Evolutionary conservation across 2,797 vertebrate genomes (phyloP).

Genomic region (Anguilla anguilla): DNA sequence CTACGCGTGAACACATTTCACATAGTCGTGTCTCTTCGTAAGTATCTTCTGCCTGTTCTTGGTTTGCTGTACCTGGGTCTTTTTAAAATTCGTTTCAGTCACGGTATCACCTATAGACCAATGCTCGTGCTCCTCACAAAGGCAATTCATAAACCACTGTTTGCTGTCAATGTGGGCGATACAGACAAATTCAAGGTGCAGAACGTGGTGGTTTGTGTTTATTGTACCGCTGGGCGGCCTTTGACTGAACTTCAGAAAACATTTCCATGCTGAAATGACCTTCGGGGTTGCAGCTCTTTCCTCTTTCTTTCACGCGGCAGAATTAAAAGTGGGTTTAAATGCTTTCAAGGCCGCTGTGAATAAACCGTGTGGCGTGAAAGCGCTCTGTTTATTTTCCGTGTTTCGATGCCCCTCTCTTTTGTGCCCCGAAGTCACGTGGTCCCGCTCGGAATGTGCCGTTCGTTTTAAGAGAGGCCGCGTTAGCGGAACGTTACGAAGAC

Average conservation of each 20-base stretch:
- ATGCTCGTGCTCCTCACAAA: not conserved
- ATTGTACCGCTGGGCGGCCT: not conserved
- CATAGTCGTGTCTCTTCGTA: not conserved
- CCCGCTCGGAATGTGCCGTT: not conserved
- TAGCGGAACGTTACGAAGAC: not conserved
- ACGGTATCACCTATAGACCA: not conserved
- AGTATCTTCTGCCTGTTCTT: not conserved
- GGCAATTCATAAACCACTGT: not conserved
- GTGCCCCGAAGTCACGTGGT: not conserved
- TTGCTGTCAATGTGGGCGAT: not conserved
- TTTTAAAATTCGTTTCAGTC: not conserved
- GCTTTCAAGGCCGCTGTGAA: not conserved
- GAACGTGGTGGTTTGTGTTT: not conserved
- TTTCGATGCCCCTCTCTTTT: not conserved
- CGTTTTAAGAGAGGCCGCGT: not conserved
- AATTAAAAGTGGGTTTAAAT: slow-evolving; percentile 17
- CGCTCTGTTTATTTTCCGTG: not conserved
- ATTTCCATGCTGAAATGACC: not conserved
- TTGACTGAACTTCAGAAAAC: not conserved
- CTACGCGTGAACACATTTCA: not conserved
- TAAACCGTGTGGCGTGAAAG: not conserved
- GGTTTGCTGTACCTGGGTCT: not conserved
- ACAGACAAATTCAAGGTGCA: not conserved
- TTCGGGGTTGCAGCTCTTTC: not conserved
- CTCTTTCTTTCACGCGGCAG: not conserved